A percentile compares a stretch with the other conserved stretches of the same genome.
Evolutionary conservation across 2,888 invertebrate species (phyloP).

Genomic region (Incurvaria masculella): DNA sequence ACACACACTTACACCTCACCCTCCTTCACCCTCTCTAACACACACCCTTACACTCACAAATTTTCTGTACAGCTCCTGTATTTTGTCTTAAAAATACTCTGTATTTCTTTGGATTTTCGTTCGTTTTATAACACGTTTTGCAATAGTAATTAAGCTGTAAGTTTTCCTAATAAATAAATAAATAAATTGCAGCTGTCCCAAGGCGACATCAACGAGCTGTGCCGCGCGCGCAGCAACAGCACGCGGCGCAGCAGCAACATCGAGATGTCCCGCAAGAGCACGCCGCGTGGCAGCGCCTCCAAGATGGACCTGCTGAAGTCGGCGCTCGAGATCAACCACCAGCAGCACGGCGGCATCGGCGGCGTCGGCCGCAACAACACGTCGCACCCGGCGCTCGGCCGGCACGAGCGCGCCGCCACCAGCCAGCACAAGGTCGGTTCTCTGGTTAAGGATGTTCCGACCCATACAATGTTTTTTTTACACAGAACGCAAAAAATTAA

Average conservation of each 20-base stretch:
- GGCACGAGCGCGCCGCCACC: neutral
- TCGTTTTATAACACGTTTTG: too few species aligned
- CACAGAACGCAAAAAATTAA: too few species aligned
- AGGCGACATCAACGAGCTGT: constrained; percentile 49
- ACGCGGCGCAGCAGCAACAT: constrained; percentile 58
- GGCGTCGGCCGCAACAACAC: constrained; percentile 36
- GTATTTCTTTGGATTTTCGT: too few species aligned
- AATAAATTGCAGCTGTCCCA: constrained; percentile 46
- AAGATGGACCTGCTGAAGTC: constrained; percentile 68
- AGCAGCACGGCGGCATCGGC: constrained; percentile 46
- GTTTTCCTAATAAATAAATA: too few species aligned
- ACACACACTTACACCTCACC: too few species aligned
- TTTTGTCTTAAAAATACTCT: too few species aligned
- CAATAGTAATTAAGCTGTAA: too few species aligned
- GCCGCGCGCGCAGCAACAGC: constrained; percentile 44
- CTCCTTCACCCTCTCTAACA: too few species aligned
- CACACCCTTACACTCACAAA: too few species aligned
- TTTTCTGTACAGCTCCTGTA: too few species aligned
- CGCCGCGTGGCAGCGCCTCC: constrained; percentile 47
- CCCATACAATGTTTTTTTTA: too few species aligned
- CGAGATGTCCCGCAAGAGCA: constrained; percentile 39
- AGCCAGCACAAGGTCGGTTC: neutral
- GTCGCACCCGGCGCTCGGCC: constrained; percentile 54
- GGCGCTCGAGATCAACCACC: constrained; percentile 64
- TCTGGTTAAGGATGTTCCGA: too few species aligned